Base-by-base conservation (phyloP, 1,140 invertebrate genomes). In the Solenopsis invicta region DNA sequence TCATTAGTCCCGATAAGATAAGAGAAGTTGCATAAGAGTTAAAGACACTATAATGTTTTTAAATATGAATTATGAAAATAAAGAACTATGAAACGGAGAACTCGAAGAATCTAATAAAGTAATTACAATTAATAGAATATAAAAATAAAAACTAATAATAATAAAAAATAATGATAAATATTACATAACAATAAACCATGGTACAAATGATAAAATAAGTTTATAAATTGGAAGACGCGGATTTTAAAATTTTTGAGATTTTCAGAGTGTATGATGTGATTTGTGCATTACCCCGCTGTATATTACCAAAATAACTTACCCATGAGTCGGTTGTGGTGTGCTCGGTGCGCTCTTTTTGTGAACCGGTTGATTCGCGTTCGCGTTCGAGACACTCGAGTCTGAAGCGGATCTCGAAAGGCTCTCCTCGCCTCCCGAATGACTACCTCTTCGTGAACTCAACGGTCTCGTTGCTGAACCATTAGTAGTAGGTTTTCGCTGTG, bases 371-470 rank as follows among this genome's bases (percentile, higher is more conserved):
- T 96, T 96, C 56, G 90, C 87, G 12, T 96, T 96, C 16, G 96
- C 96, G 92, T 97, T 97, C 91, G 97, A 97, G 61, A 98, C 98
- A 90, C 98, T 98, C 72, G 98, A 98, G 93, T 98, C 98, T 16
- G 98, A 98, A 41, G 98, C 98, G 78, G 98, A 98, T 93, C 98
- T 96, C 67, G 98, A 98, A 9, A 98, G 96, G 54, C 98, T 98
- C 92, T 98, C 98, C 91, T 98, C 98, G 37, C 97, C 97, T 59
- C 96, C 96, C 64, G 96, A 96, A 94, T 96, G 95, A 88, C 94
- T 95, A 71, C 95, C 95, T 88, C 94, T 94, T 89, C 96, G 92
- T 67, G 95, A 95, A 92, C 94, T 95, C 13, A 95, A 77, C 21
- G 95, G 94, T 52, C 95, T 92, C 29, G 93, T 95, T 24, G 94